Evolutionary conservation across 2,888 invertebrate genomes (phyloP).

Genomic region (Agrilus biguttatus): DNA sequence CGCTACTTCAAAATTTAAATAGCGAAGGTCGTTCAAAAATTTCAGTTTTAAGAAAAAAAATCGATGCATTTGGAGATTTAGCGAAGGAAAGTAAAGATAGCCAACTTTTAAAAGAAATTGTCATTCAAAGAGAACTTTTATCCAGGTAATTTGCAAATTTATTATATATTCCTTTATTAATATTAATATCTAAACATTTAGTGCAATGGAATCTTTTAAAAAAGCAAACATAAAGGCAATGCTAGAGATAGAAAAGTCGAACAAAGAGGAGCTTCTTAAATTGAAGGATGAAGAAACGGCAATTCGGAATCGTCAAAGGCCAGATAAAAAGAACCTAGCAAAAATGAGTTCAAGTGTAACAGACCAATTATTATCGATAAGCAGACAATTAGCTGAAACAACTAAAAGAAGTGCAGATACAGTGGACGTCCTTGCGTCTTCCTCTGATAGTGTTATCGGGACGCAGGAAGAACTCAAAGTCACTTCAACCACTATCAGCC

Average conservation of each 20-base stretch:
- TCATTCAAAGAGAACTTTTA: conserved; percentile 54
- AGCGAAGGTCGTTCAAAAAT: conserved; percentile 60
- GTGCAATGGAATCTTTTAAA: conserved; percentile 60
- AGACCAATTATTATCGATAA: conserved; percentile 71
- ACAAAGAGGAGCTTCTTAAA: conserved; percentile 54
- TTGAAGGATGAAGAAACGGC: conserved; percentile 35
- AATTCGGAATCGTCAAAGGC: conserved; percentile 47
- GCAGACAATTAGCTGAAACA: conserved; percentile 74
- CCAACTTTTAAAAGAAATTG: conserved; percentile 48
- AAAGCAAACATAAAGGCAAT: conserved; percentile 68
- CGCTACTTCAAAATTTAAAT: conserved; percentile 56
- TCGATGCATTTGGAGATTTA: conserved; percentile 53
- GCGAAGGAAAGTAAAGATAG: conserved; percentile 50
- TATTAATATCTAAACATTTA: conserved; percentile 18
- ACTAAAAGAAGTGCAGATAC: conserved; percentile 78
- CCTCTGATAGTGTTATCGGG: conserved; percentile 53
- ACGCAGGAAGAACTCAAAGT: conserved; percentile 71
- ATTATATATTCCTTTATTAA: too few relatives aligned
- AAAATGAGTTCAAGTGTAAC: conserved; percentile 68
- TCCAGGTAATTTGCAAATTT: conserved; percentile 34
- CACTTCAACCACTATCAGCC: conserved; percentile 76
- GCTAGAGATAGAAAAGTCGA: conserved; percentile 62
- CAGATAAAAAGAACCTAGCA: conserved; percentile 48
- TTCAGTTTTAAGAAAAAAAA: conserved; percentile 48
- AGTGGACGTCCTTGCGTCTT: conserved; percentile 58